Base-by-base conservation (phyloP, 1,140 invertebrate genomes). In the Chrysoperla carnea region DNA sequence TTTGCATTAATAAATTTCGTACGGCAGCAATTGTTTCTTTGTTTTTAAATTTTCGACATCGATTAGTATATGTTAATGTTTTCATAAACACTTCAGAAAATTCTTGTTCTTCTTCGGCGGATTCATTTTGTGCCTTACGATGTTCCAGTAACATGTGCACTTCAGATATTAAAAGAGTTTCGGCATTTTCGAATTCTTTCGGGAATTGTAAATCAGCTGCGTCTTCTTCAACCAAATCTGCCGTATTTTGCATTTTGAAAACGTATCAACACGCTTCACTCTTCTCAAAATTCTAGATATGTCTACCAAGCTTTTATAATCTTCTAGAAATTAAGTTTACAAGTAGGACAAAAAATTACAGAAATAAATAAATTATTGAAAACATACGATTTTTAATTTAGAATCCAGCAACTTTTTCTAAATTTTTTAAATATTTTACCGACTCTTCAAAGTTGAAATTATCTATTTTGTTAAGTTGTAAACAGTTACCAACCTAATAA, bases 41-140 rank as follows among this genome's bases (percentile, higher is more conserved):
- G 58, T 97, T 99, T 61, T 95, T 96, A 61, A 98, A 97, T 57
- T 94, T 92, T 15, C 86, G 75, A 61, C 99, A 98, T 52, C 92
- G 73, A 53, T 93, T 84, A 27, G 91, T 94, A 54, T 99, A 98
- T 39, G 89, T 92, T 4, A 94, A 67, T 1, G 92, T 99, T 62
- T 99, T 99, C 73, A 92, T 85, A 56, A 99, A 99, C 13, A 98
- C 92, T 63, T 98, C 93, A 0, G 91, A 94, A 55, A 99, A 82
- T 64, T 96, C 90, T 64, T 96, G 92, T 58, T 97, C 94, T 51
- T 99, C 95, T 60, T 99, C 95, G 1, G 91, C 89, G 40, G 81
- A 91, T 66, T 99, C 93, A 64, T 96, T 98, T 61, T 97, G 92
- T 29, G 84, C 81, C 66, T 97, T 95, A 39, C 95, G 77, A 65